Percentiles rank a stretch among this genome's conserved stretches.
These are phyloP conservation scores for Hemicordylus capensis DNA, from an alignment of 2,113 vertebrate species.

Conservation along the genomic window DNA sequence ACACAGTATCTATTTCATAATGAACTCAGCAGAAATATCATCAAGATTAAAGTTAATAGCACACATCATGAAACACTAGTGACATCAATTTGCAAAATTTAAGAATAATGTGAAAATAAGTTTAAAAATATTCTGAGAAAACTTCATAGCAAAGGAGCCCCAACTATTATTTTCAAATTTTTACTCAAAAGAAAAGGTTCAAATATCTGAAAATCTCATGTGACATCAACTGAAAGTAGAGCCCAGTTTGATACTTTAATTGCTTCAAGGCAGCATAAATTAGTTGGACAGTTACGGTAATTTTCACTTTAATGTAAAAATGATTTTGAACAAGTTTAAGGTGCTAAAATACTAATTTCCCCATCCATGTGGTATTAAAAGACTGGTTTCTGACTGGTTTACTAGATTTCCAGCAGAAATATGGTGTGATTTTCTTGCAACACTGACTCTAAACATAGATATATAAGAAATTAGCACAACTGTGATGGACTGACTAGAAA, in stretches of 20 bases:
- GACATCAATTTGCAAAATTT: rapidly evolving
- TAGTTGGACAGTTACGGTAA: slow-evolving; percentile 50
- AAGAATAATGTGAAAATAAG: slow-evolving; percentile 16
- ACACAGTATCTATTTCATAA: background rate
- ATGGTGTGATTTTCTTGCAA: slow-evolving; percentile 33
- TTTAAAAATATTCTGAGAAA: background rate
- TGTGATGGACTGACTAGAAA: slow-evolving; percentile 78
- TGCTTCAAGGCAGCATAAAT: slow-evolving; percentile 34
- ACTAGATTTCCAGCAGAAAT: slow-evolving; percentile 46
- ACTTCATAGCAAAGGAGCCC: slow-evolving; percentile 24
- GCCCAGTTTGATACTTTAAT: slow-evolving; percentile 19
- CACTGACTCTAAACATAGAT: slow-evolving; percentile 52
- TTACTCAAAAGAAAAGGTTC: rapidly evolving
- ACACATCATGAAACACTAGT: background rate
- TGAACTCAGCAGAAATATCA: background rate
- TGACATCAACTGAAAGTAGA: background rate
- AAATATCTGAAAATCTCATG: background rate
- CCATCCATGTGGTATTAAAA: slow-evolving; percentile 36
- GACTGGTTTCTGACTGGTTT: slow-evolving; percentile 43
- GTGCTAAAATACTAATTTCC: slow-evolving; percentile 55
- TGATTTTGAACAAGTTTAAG: slow-evolving; percentile 53
- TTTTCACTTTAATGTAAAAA: slow-evolving; percentile 60
- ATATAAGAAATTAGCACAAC: slow-evolving; percentile 50
- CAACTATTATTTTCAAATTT: slow-evolving; percentile 43
- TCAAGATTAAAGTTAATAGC: background rate